Base-by-base conservation (phyloP, 2,888 invertebrate species). In the Leptogaster cylindrica region DNA sequence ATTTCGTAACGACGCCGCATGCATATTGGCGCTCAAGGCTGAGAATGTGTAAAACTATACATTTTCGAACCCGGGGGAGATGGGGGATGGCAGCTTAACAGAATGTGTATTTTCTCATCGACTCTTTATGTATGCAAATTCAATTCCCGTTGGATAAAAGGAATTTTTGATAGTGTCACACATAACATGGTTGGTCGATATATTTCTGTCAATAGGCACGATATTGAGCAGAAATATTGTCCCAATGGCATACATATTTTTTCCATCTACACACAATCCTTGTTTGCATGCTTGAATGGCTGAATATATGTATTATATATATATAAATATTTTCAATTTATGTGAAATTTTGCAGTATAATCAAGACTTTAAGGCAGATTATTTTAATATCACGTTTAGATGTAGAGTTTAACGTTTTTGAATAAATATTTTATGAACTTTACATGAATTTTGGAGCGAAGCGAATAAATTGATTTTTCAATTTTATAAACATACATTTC, bases 161-260 rank as follows among this genome's bases (percentile, higher is more conserved):
- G 61, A 61, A 61, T 61, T 61, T 61, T 28, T 44, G 61, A 61
- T 61, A 61, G 61, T 61, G 61, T 44, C 61, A 61, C 41, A 61
- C 44, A 14, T 27, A 31, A 28, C 61, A 16, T 23, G 41, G 28
- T 44, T 16, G 61, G 61, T 61, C 61, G 61, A 61, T 61, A 61
- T 61, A 44, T 61, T 39, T 23, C 61, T 61, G 61, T 61, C 61
- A 61, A 41, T 61, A 44, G 61, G 36, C 61, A 61, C 44, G 61
- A 61, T 41, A 61, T 61, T 61, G 61, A 61, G 61, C 44, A 61
- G 61, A 61, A 61, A 61, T 61, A 61, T 61, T 61, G 61, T 61
- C 61, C 61, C 61, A 61, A 61, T 61, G 44, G 61, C 41, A 61
- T 61, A 61, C 16, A 61, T 61, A n/a, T n/a, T n/a, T n/a, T 20